phyloP scores from a whole-genome alignment of 2,888 invertebrate species.

The Lasioglossum figueresi region DNA sequence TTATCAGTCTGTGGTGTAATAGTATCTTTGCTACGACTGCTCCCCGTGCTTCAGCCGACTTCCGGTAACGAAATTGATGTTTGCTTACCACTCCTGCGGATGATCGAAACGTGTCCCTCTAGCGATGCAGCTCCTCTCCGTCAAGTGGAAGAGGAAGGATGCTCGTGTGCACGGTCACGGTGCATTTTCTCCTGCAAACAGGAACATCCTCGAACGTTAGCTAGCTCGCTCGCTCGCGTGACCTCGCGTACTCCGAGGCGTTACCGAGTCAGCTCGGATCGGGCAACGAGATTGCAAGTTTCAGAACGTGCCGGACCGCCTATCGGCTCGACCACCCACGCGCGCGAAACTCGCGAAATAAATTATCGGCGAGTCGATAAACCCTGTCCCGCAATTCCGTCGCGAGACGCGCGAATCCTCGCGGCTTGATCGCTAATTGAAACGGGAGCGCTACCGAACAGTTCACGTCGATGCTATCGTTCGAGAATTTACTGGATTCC shows the following conservation, averaged over 20 bases:
- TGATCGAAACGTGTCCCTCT: constrained; percentile 32
- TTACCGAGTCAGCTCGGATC: constrained; percentile 42
- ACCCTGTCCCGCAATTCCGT: constrained; percentile 20
- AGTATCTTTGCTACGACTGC: too few species aligned
- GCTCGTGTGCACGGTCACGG: constrained; percentile 16
- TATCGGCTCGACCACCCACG: constrained; percentile 47
- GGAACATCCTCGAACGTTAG: constrained; percentile 50
- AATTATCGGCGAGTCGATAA: constrained; percentile 21
- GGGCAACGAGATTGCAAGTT: constrained; percentile 30
- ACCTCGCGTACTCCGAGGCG: constrained; percentile 59
- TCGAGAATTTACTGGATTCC: not conserved
- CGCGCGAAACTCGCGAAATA: constrained; percentile 17
- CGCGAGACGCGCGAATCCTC: not conserved
- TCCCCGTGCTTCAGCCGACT: constrained; percentile 14
- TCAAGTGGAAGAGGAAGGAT: constrained; percentile 45
- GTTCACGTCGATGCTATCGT: not conserved
- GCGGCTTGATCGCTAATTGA: constrained; percentile 15
- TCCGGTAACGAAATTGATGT: constrained; percentile 59
- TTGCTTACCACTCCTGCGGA: constrained; percentile 58
- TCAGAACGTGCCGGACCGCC: constrained; percentile 18
- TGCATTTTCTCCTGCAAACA: constrained; percentile 60
- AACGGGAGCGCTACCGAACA: not conserved
- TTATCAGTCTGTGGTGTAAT: too few species aligned
- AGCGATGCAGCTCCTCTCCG: not conserved
- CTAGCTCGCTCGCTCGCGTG: constrained; percentile 47